These are phyloP conservation scores for Hylomyscus alleni DNA, from an alignment of 2,797 vertebrate species.

Conservation along the genomic window DNA sequence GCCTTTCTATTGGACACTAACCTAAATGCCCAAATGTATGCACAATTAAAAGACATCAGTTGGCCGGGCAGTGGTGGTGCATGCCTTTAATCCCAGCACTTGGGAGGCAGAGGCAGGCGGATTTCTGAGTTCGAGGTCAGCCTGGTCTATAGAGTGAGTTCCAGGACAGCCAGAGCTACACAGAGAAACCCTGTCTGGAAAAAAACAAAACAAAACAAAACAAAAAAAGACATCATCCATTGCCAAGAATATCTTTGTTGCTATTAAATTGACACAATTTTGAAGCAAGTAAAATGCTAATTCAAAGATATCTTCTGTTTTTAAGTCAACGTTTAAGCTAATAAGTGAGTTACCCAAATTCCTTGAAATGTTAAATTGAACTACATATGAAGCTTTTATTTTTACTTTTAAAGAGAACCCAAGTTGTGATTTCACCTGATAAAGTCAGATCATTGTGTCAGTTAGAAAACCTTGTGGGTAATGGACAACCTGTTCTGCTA, in stretches of 20 bases:
- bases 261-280: conserved; percentile 44
- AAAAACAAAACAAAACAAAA: too few species aligned
- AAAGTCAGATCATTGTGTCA: neutral
- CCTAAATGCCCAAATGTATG: neutral
- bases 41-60: conserved; percentile 3
- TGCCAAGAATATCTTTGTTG: conserved; percentile 6
- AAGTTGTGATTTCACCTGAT: neutral
- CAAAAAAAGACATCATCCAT: neutral
- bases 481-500: neutral
- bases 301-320: neutral
- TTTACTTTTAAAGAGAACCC: neutral
- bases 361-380: conserved; percentile 20
- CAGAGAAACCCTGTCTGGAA: too few species aligned
- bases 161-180: too few species aligned
- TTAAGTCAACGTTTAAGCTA: conserved; percentile 41
- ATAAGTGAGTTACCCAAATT: neutral
- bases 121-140: too few species aligned
- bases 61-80: too few species aligned
- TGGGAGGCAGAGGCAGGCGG: too few species aligned
- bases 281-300: conserved; percentile 25
- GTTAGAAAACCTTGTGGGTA: conserved; percentile 5
- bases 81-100: too few species aligned
- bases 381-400: conserved; percentile 16
- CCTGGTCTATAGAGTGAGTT: too few species aligned
- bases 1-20: neutral